phyloP scores from a whole-genome alignment of 2,113 vertebrate genomes.

The Octodon degus region DNA sequence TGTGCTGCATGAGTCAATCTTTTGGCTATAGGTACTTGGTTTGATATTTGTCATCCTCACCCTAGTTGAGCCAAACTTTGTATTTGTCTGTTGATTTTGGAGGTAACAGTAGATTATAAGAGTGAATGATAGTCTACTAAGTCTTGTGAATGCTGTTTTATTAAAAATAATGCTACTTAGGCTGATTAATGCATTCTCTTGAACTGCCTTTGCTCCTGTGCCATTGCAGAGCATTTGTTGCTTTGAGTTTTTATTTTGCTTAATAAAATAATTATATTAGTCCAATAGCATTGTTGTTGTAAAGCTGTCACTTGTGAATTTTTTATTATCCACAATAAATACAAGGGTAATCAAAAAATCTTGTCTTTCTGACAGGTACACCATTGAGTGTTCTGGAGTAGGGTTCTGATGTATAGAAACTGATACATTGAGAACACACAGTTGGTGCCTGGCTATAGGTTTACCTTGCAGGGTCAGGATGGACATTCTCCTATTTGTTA shows the following conservation, averaged over 20 bases:
- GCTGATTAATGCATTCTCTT: not conserved
- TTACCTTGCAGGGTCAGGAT: not conserved
- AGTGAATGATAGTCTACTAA: not conserved
- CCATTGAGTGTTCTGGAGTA: not conserved
- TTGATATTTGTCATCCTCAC: conserved; percentile 31
- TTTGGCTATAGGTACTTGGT: not conserved
- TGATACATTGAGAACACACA: not conserved
- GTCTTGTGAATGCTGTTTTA: not conserved
- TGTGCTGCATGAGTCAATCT: not conserved
- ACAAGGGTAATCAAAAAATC: not conserved
- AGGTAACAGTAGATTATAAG: not conserved
- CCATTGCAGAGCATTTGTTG: not conserved
- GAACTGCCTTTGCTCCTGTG: not conserved
- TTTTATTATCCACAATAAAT: conserved; percentile 39
- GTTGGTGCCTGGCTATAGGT: not conserved
- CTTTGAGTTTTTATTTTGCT: not conserved
- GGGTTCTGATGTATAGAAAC: not conserved
- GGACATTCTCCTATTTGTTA: not conserved
- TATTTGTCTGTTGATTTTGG: not conserved
- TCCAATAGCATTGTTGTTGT: not conserved
- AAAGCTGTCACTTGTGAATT: not conserved
- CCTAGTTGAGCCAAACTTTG: not conserved
- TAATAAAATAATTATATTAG: conserved; percentile 20
- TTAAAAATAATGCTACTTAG: not conserved
- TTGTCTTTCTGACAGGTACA: not conserved